A percentile compares a stretch with the other conserved stretches of the same genome.
phyloP scores from a whole-genome alignment of 2,888 invertebrate genomes.

The Maniola hyperantus region DNA sequence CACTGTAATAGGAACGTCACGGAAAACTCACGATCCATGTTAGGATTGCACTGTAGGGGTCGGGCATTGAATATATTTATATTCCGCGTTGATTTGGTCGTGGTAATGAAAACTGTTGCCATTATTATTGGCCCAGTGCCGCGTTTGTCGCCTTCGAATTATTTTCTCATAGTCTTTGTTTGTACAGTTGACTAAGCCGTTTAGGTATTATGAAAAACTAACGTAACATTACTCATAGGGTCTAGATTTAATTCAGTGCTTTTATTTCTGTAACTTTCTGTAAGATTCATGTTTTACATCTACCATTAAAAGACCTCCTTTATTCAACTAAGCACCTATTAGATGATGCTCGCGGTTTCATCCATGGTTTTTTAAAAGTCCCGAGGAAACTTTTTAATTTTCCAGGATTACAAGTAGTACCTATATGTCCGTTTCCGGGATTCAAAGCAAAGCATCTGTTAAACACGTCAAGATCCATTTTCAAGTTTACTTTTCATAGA shows the following conservation, averaged over 20 bases:
- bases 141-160: constrained; percentile 34
- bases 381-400: no score
- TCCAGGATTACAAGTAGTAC: no score
- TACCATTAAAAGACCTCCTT: no score
- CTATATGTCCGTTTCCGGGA: no score
- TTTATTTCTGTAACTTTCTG: not conserved
- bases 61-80: constrained; percentile 47
- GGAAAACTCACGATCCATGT: constrained; percentile 39
- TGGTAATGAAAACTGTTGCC: constrained; percentile 46
- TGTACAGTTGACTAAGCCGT: constrained; percentile 37
- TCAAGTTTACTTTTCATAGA: no score
- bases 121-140: constrained; percentile 55
- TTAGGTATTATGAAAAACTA: constrained; percentile 10
- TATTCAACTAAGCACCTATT: no score
- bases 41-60: constrained; percentile 36
- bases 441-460: no score
- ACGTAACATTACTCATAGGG: not conserved
- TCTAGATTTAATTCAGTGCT: not conserved
- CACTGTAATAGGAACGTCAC: constrained; percentile 17
- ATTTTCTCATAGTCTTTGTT: constrained; percentile 36
- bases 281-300: no score
- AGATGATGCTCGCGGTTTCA: no score
- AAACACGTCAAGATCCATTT: no score
- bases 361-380: no score
- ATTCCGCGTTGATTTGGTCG: constrained; percentile 41